Evolutionary conservation across 2,113 vertebrate genomes (phyloP).

Genomic region (Cyprinus carpio): DNA sequence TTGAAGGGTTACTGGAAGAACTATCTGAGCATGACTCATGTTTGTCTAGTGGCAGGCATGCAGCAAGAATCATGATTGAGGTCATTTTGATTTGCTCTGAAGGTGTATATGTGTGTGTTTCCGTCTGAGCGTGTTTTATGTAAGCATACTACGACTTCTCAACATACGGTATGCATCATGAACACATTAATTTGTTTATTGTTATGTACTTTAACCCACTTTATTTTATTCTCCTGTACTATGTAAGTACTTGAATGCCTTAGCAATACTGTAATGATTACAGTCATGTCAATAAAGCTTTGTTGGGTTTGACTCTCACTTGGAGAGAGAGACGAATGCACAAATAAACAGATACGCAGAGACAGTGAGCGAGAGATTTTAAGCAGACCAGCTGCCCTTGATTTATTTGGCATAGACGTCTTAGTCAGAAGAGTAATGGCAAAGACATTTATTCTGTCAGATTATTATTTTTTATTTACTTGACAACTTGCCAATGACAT

Average conservation of each 20-base stretch:
- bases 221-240: background rate
- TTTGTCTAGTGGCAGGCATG: constrained; percentile 20
- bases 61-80: constrained; percentile 4
- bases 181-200: constrained; percentile 25
- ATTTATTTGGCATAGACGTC: background rate
- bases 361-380: background rate
- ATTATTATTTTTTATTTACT: background rate
- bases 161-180: background rate
- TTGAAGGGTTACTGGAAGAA: constrained; percentile 1
- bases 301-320: constrained; percentile 8
- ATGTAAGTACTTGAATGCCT: background rate
- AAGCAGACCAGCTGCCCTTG: constrained; percentile 12
- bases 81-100: constrained; percentile 15
- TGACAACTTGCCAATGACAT: background rate
- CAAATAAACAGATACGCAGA: background rate
- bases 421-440: background rate
- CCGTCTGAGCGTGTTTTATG: background rate
- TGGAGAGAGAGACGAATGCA: background rate
- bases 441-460: constrained; percentile 3
- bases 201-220: background rate
- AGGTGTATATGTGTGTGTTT: constrained; percentile 7
- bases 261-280: constrained; percentile 19
- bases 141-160: background rate
- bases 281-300: background rate
- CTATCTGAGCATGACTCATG: constrained; percentile 14